Conservation (phyloP, 2,888 invertebrate species). For the Conistra vaccinii region DNA sequence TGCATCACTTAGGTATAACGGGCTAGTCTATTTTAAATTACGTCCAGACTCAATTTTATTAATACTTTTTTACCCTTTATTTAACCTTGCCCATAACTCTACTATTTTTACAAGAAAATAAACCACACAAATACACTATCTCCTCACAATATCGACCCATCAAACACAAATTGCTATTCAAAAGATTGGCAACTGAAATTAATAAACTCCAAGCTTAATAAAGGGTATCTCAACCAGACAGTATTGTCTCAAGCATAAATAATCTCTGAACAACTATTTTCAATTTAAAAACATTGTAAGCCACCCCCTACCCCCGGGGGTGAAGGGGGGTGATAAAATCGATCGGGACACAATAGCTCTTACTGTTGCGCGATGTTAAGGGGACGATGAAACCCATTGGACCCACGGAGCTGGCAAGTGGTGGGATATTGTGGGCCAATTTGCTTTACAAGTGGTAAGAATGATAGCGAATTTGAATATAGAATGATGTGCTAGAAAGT, state of each 20-base stretch:
- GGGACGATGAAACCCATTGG: constrained; percentile 49
- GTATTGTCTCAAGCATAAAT: constrained; percentile 62
- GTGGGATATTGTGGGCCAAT: constrained; percentile 58
- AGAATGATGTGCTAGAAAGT: constrained; percentile 28
- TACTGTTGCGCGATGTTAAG: constrained; percentile 52
- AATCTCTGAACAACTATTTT: constrained; percentile 65
- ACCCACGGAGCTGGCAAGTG: constrained; percentile 43
- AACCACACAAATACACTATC: not conserved
- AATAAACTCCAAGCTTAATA: constrained; percentile 44
- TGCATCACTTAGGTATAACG: not conserved
- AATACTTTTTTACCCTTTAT: not conserved
- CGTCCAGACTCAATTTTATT: not conserved
- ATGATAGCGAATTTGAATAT: constrained; percentile 57
- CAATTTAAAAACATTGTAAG: constrained; percentile 67
- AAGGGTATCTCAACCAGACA: constrained; percentile 55
- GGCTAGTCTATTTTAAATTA: not conserved
- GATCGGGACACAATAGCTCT: constrained; percentile 70
- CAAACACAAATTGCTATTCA: constrained; percentile 28
- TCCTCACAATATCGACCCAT: constrained; percentile 8
- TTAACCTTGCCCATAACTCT: no score
- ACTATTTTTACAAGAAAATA: not conserved
- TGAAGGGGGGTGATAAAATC: constrained; percentile 62
- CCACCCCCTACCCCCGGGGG: constrained; percentile 8
- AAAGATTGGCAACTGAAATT: constrained; percentile 41
- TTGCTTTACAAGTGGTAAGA: constrained; percentile 45